Conservation (phyloP, 2,113 vertebrate genomes). For the Verasper variegatus region DNA sequence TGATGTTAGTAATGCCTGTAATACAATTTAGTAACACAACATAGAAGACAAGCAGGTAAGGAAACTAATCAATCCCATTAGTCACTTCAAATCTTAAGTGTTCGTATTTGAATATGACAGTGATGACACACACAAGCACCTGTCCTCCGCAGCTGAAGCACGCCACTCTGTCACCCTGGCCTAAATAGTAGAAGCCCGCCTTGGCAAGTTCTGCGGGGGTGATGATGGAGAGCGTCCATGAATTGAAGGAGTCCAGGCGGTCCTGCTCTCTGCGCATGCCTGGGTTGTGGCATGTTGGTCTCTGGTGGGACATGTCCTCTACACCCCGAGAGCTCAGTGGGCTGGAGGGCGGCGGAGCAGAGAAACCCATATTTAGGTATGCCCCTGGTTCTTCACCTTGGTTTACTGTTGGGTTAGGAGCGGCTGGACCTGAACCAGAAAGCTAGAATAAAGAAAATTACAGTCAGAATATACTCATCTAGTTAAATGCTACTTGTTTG, state of each 20-base stretch:
- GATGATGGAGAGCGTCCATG: constrained; percentile 88
- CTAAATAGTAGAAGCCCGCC: constrained; percentile 95
- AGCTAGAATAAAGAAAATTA: constrained; percentile 39
- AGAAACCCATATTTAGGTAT: constrained; percentile 86
- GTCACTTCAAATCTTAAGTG: neutral
- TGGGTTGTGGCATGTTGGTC: constrained; percentile 81
- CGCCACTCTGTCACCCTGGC: constrained; percentile 90
- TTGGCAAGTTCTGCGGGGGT: constrained; percentile 90
- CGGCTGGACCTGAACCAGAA: constrained; percentile 61
- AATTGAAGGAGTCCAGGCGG: constrained; percentile 87
- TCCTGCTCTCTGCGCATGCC: constrained; percentile 92
- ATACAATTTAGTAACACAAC: neutral
- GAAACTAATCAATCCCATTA: neutral
- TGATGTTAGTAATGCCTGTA: neutral
- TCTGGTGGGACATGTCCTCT: constrained; percentile 85
- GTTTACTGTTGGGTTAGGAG: constrained; percentile 53
- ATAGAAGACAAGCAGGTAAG: neutral
- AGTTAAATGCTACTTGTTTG: too few species aligned
- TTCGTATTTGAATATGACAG: neutral
- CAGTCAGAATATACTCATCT: neutral
- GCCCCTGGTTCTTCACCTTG: constrained; percentile 83
- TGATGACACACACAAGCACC: constrained; percentile 34
- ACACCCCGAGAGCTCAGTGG: constrained; percentile 82
- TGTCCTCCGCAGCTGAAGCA: constrained; percentile 94
- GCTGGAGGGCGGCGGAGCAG: constrained; percentile 84